These are phyloP conservation scores for Synanthedon myopaeformis DNA, from an alignment of 2,888 invertebrate genomes.

Conservation along the genomic window DNA sequence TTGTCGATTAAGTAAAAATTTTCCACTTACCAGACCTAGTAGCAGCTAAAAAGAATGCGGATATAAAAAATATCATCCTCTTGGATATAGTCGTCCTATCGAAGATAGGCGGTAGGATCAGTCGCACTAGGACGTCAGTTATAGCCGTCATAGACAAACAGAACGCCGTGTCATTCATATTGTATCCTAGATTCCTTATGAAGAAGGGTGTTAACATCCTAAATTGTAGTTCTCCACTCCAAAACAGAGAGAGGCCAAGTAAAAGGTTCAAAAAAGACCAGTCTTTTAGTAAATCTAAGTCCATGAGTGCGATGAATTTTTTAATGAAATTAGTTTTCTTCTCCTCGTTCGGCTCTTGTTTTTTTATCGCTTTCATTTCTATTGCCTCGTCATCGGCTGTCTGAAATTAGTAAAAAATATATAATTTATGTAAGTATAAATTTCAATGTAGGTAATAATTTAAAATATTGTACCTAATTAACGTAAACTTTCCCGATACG, in stretches of 20 bases:
- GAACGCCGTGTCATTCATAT: constrained; percentile 76
- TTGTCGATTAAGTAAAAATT: neutral
- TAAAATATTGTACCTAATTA: too few relatives aligned
- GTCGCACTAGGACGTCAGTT: constrained; percentile 79
- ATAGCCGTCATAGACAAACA: constrained; percentile 81
- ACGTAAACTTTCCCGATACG: too few relatives aligned
- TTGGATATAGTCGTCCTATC: constrained; percentile 76
- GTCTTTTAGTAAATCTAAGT: constrained; percentile 78
- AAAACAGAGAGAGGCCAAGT: constrained; percentile 78
- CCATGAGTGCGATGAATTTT: constrained; percentile 75
- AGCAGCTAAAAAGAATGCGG: constrained; percentile 77
- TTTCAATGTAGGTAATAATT: too few relatives aligned
- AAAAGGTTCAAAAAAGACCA: constrained; percentile 79
- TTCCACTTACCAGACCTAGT: constrained; percentile 77
- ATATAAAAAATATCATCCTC: constrained; percentile 78
- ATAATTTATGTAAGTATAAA: neutral
- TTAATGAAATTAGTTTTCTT: constrained; percentile 55
- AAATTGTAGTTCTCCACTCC: constrained; percentile 81
- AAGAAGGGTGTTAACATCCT: constrained; percentile 80
- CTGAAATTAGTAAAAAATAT: constrained; percentile 26
- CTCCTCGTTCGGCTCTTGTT: constrained; percentile 33
- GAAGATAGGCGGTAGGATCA: constrained; percentile 80
- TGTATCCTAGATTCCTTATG: constrained; percentile 72
- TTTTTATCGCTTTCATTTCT: constrained; percentile 60
- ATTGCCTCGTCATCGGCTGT: constrained; percentile 57